These are phyloP conservation scores for Phrynocephalus guinanensis DNA, from an alignment of 2,797 vertebrate genomes.

Conservation along the genomic window DNA sequence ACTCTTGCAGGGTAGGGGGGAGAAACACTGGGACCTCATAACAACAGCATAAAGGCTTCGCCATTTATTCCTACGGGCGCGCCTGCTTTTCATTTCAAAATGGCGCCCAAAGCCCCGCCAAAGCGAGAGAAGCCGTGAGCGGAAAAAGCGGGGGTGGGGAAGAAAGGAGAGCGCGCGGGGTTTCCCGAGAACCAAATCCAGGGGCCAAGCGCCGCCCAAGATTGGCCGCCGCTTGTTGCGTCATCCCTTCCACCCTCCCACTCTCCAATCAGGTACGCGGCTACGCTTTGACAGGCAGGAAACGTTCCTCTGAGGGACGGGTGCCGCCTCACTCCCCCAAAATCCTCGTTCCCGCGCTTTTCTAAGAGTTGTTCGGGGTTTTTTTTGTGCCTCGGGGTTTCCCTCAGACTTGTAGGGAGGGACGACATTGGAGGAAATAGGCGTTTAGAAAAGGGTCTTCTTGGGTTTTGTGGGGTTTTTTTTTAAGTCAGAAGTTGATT, in stretches of 20 bases:
- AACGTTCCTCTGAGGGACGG: neutral
- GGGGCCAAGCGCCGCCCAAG: conserved; percentile 14
- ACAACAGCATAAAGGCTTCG: neutral
- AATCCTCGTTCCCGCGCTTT: fast-evolving
- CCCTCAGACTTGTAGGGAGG: neutral
- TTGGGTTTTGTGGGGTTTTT: neutral
- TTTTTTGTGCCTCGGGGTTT: fast-evolving
- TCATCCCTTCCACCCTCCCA: conserved; percentile 22
- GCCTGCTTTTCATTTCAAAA: neutral
- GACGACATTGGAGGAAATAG: neutral
- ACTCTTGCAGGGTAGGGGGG: neutral
- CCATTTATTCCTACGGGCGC: neutral
- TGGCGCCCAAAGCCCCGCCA: neutral
- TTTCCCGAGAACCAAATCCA: neutral
- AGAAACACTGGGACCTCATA: neutral
- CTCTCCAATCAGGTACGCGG: neutral
- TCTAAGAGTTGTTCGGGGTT: neutral
- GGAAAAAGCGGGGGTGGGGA: neutral
- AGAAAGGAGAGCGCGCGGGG: conserved; percentile 16
- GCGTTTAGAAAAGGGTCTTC: too few species aligned
- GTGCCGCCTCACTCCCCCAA: neutral
- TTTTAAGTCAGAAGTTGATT: neutral
- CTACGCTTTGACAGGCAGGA: neutral
- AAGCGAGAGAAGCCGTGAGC: neutral
- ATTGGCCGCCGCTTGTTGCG: conserved; percentile 69